These are phyloP conservation scores for Crypturellus tataupa DNA, from an alignment of 2,797 vertebrate genomes.

Conservation along the genomic window DNA sequence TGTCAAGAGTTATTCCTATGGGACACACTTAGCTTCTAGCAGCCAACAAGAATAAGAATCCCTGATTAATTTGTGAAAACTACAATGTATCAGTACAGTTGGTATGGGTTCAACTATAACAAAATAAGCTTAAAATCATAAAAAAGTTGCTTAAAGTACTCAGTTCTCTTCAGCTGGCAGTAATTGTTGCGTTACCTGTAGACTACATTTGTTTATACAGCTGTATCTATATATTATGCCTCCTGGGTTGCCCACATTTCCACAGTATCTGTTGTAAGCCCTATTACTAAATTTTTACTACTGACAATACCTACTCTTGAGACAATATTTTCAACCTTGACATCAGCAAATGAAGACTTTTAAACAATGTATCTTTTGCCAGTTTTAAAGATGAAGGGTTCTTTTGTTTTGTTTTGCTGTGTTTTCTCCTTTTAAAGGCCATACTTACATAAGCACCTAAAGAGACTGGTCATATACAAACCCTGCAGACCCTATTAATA, in stretches of 20 bases:
- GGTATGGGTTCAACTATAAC: neutral
- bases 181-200: neutral
- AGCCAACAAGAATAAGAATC: conserved; percentile 3
- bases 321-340: neutral
- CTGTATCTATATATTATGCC: neutral
- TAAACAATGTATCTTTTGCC: neutral
- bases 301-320: neutral
- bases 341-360: neutral
- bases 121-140: neutral
- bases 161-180: neutral
- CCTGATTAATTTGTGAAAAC: conserved; percentile 27
- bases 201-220: neutral
- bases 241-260: neutral
- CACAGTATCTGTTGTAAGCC: neutral
- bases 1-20: neutral
- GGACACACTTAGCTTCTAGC: conserved; percentile 2
- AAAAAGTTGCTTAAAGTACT: neutral
- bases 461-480: neutral
- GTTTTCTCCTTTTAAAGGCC: neutral
- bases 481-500: neutral
- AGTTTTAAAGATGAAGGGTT: neutral
- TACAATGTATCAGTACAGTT: neutral
- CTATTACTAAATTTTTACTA: neutral
- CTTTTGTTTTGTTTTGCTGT: neutral
- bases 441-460: neutral